These are phyloP conservation scores for Macrobrachium rosenbergii DNA, from an alignment of 1,140 invertebrate genomes.

Conservation along the genomic window DNA sequence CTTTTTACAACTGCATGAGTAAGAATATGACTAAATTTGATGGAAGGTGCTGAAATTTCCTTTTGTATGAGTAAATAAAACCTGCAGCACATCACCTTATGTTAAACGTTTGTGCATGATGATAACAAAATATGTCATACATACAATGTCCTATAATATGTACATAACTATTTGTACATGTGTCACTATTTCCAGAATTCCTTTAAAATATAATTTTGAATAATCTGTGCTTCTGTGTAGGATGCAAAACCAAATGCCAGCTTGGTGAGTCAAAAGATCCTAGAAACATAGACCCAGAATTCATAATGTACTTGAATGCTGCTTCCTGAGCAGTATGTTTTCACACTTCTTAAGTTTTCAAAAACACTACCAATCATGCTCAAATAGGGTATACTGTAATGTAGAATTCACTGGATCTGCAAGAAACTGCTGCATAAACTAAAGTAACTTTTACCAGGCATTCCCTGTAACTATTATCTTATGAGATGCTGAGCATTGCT, in stretches of 20 bases:
- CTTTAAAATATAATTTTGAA: neutral
- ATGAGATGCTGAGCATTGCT: too few species aligned
- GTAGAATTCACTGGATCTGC: too few species aligned
- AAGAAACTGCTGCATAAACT: too few species aligned
- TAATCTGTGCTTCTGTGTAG: neutral
- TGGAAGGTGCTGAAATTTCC: neutral
- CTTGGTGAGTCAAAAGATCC: neutral
- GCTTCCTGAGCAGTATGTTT: too few species aligned
- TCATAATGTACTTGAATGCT: too few species aligned
- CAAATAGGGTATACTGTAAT: too few species aligned
- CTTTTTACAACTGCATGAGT: neutral
- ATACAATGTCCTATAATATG: slow-evolving; percentile 8
- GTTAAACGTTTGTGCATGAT: slow-evolving; percentile 11
- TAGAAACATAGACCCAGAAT: too few species aligned
- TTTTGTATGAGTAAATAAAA: neutral
- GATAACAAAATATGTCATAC: slow-evolving; percentile 4
- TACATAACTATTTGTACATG: slow-evolving; percentile 29
- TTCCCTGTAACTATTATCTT: too few species aligned
- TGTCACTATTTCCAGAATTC: slow-evolving; percentile 10
- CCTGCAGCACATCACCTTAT: neutral
- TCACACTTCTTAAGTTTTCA: too few species aligned
- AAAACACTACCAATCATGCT: too few species aligned
- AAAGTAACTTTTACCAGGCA: too few species aligned
- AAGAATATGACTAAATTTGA: neutral
- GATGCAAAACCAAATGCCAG: neutral